A percentile compares a stretch with the other conserved stretches of the same genome.
Evolutionary conservation across 2,888 invertebrate species (phyloP).

Genomic region (Hesperia comma): DNA sequence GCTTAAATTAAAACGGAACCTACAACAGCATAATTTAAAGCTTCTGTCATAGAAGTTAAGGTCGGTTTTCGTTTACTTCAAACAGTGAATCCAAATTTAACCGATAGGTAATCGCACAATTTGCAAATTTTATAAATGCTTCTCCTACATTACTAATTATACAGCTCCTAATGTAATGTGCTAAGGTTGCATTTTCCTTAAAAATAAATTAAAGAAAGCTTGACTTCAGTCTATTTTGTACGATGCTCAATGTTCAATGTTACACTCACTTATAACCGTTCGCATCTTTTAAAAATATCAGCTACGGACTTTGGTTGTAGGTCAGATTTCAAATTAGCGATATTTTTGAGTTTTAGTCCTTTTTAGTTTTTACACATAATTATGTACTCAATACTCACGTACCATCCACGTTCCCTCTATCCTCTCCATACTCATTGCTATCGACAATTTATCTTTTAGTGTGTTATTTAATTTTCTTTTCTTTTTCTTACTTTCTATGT

Average conservation of each 20-base stretch:
- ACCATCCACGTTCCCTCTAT: no score
- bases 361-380: no score
- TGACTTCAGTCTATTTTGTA: background rate
- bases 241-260: background rate
- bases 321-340: no score
- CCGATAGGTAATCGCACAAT: background rate
- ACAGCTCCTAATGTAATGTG: background rate
- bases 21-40: background rate
- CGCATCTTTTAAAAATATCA: no score
- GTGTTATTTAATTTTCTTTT: no score
- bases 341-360: no score
- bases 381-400: no score
- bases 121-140: background rate
- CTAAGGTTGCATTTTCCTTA: background rate
- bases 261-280: no score
- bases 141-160: background rate
- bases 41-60: background rate
- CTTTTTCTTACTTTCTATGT: no score
- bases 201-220: constrained; percentile 6
- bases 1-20: constrained; percentile 26
- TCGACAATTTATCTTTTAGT: no score
- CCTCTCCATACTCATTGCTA: no score
- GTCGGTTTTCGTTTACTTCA: constrained; percentile 9
- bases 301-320: no score
- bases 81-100: constrained; percentile 1